Conservation (phyloP, 2,888 invertebrate genomes). For the Nasonovia ribisnigri region DNA sequence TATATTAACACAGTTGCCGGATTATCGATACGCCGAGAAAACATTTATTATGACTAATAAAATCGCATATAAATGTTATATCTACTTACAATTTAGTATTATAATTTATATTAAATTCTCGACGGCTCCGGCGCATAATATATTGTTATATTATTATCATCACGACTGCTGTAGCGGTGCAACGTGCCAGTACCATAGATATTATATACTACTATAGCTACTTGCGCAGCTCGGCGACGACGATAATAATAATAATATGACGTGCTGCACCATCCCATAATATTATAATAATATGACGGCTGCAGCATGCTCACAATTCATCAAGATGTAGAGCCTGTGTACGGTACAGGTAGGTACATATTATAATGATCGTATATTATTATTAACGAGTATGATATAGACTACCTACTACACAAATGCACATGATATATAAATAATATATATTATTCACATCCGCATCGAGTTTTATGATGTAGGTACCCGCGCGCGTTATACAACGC, state of each 20-base stretch:
- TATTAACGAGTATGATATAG: background rate
- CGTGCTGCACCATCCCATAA: background rate
- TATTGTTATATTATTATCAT: background rate
- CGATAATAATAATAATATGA: background rate
- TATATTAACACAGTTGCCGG: background rate
- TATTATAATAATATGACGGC: background rate
- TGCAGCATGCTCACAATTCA: background rate
- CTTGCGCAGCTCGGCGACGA: background rate
- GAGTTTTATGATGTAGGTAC: background rate
- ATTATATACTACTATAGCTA: background rate
- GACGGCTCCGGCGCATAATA: background rate
- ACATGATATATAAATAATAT: background rate
- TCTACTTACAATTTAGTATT: background rate
- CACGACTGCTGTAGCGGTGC: background rate
- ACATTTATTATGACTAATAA: conserved; percentile 8
- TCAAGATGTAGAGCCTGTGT: background rate
- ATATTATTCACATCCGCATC: background rate
- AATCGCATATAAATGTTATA: background rate
- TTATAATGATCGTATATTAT: background rate
- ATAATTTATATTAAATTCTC: background rate
- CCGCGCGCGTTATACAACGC: background rate
- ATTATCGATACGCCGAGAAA: background rate
- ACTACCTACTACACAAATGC: background rate
- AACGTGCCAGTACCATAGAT: background rate
- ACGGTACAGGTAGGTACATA: background rate